These are phyloP conservation scores for Serrognathus titanus DNA, from an alignment of 2,888 invertebrate genomes.

Conservation along the genomic window DNA sequence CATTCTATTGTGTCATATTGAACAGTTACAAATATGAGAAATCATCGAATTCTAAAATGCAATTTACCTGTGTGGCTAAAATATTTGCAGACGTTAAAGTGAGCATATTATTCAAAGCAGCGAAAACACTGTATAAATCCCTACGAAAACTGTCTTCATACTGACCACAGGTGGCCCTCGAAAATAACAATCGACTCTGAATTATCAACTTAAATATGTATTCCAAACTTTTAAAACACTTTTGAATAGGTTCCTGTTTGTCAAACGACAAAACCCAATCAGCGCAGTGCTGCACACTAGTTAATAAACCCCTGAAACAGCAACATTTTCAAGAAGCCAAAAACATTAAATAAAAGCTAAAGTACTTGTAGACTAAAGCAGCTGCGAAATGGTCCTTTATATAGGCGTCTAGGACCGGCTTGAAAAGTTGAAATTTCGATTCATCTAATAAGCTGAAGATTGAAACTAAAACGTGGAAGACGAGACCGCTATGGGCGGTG, in stretches of 20 bases:
- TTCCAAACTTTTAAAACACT: conserved; percentile 85
- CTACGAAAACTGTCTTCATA: conserved; percentile 83
- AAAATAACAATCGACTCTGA: conserved; percentile 79
- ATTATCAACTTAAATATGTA: conserved; percentile 92
- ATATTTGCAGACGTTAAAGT: conserved; percentile 65
- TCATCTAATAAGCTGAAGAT: conserved; percentile 89
- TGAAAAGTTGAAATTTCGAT: conserved; percentile 89
- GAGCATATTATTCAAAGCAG: conserved; percentile 75
- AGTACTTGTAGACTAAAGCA: conserved; percentile 87
- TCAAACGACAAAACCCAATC: conserved; percentile 83
- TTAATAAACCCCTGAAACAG: conserved; percentile 71
- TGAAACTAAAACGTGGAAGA: conserved; percentile 88
- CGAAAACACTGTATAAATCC: conserved; percentile 77
- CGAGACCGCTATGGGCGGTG: conserved; percentile 83
- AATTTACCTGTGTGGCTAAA: conserved; percentile 67
- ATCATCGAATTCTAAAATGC: too few relatives aligned
- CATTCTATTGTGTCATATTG: too few relatives aligned
- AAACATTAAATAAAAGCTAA: conserved; percentile 19
- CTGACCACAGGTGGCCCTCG: conserved; percentile 82
- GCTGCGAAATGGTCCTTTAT: conserved; percentile 93
- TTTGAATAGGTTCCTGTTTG: conserved; percentile 85
- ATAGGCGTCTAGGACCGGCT: conserved; percentile 90
- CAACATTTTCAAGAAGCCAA: background rate
- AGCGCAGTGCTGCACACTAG: conserved; percentile 86
- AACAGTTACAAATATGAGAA: too few relatives aligned